Evolutionary conservation across 2,113 vertebrate genomes (phyloP).

Genomic region (Rhinolophus sinicus): DNA sequence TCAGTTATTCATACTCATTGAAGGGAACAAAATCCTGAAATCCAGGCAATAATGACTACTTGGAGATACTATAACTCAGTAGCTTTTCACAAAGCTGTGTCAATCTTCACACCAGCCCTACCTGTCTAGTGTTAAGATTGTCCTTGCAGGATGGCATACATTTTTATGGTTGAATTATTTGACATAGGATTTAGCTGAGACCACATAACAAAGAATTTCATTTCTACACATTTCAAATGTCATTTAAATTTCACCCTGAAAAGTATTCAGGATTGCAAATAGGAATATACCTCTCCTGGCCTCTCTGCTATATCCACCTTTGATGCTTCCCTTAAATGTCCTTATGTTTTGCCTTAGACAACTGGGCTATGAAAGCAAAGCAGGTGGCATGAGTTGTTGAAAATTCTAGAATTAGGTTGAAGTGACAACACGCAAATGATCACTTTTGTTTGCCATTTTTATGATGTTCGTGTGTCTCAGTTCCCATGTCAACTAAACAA

Average conservation of each 20-base stretch:
- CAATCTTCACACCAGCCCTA: background rate
- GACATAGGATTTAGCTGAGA: background rate
- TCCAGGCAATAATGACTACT: background rate
- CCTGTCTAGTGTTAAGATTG: background rate
- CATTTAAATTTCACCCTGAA: slow-evolving; percentile 1
- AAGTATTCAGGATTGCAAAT: background rate
- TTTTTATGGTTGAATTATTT: background rate
- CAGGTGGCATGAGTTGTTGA: background rate
- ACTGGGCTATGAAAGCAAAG: background rate
- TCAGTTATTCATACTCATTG: background rate
- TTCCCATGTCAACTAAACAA: background rate
- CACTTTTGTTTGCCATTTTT: background rate
- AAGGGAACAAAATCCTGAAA: background rate
- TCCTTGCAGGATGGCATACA: background rate
- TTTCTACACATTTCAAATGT: background rate
- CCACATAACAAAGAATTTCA: background rate
- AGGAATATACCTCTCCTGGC: background rate
- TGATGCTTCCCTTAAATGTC: background rate
- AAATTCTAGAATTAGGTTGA: background rate
- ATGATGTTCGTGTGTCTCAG: background rate
- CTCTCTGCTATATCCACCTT: background rate
- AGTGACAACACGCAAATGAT: background rate
- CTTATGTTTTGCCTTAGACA: background rate
- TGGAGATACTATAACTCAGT: background rate
- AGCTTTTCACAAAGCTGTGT: background rate